A percentile compares a stretch with the other conserved stretches of the same genome.
These are phyloP conservation scores for Halcyon leucocephala DNA, from an alignment of 2,797 vertebrate genomes.

Conservation along the genomic window DNA sequence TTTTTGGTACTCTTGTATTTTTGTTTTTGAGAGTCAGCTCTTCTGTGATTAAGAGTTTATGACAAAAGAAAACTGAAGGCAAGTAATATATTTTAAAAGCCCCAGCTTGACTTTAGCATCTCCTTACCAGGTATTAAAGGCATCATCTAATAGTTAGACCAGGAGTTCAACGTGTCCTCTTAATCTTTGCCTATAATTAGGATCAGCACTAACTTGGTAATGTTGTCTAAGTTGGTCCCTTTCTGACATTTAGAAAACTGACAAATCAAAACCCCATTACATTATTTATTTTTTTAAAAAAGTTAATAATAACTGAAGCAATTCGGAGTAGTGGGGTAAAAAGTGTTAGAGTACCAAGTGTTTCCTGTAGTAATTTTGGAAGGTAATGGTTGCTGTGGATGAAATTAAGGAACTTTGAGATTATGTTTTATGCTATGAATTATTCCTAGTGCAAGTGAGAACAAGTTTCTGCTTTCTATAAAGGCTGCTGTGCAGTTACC, in stretches of 20 bases:
- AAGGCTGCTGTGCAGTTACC: background rate
- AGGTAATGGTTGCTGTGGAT: background rate
- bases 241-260: background rate
- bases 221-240: background rate
- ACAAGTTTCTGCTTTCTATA: background rate
- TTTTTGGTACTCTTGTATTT: background rate
- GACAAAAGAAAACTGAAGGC: background rate
- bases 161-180: too few relatives aligned
- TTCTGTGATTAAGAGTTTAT: background rate
- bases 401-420: background rate
- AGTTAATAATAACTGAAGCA: background rate
- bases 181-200: background rate
- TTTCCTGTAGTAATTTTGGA: background rate
- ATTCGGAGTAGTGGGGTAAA: background rate
- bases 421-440: background rate
- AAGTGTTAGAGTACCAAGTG: background rate
- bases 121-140: background rate
- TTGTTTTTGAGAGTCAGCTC: background rate
- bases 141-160: background rate
- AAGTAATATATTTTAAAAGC: background rate
- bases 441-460: background rate
- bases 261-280: background rate
- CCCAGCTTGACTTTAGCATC: background rate
- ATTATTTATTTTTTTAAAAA: background rate
- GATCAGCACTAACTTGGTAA: background rate